Evolutionary conservation across 2,113 vertebrate species (phyloP).

Genomic region (Macaca nemestrina): DNA sequence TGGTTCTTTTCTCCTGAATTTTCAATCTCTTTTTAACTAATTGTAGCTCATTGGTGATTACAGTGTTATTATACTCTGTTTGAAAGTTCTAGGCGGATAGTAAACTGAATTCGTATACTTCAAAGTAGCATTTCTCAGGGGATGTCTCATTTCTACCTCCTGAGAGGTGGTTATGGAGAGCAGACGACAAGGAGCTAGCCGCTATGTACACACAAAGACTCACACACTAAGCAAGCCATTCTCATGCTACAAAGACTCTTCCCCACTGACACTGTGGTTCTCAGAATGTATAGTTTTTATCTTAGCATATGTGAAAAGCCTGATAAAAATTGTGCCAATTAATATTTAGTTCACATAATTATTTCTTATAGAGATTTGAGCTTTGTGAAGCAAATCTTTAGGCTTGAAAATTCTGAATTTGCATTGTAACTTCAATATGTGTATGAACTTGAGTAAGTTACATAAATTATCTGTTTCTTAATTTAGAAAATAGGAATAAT

Average conservation of each 20-base stretch:
- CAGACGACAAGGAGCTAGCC: neutral
- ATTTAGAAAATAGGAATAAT: neutral
- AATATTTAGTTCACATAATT: neutral
- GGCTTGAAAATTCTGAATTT: slow-evolving; percentile 4
- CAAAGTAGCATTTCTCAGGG: neutral
- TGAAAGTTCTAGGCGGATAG: neutral
- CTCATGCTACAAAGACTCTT: neutral
- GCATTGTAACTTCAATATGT: neutral
- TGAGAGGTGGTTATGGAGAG: neutral
- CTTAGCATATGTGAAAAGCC: neutral
- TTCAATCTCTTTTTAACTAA: slow-evolving; percentile 11
- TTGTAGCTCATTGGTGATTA: neutral
- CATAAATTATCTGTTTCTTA: neutral
- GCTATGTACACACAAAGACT: too few relatives aligned
- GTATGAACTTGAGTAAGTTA: neutral
- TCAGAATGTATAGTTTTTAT: neutral
- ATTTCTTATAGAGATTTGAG: neutral
- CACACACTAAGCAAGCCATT: neutral
- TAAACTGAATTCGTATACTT: neutral
- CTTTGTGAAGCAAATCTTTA: neutral
- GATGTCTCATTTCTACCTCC: neutral
- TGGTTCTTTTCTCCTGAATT: slow-evolving; percentile 21
- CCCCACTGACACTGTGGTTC: neutral
- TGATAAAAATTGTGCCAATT: neutral
- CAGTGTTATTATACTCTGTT: neutral